Conservation (phyloP, 2,113 vertebrate species). For the Mola mola region DNA sequence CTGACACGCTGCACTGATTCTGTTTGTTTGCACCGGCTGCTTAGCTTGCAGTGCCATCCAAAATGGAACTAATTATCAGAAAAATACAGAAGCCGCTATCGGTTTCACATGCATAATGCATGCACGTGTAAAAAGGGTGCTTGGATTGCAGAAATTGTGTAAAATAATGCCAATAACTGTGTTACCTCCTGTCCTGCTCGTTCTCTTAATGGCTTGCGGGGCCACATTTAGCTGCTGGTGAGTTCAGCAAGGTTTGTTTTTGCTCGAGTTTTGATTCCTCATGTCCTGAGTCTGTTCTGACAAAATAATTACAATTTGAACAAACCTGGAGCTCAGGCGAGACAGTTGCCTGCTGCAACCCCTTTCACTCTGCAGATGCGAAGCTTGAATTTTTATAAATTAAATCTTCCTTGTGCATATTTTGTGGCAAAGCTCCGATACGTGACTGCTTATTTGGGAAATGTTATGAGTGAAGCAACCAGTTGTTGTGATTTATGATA, state of each 20-base stretch:
- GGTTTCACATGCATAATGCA: conserved; percentile 25
- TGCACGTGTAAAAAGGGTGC: conserved; percentile 25
- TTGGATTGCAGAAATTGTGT: conserved; percentile 13
- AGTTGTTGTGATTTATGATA: conserved; percentile 42
- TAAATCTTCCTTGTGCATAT: background rate
- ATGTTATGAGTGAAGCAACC: conserved; percentile 19
- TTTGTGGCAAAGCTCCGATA: conserved; percentile 6
- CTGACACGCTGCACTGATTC: conserved; percentile 41
- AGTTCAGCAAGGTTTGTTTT: conserved; percentile 2
- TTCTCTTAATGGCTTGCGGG: background rate
- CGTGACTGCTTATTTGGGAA: conserved; percentile 13
- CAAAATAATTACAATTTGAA: background rate
- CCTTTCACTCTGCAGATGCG: no score
- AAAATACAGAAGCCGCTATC: conserved; percentile 48
- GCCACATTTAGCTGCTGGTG: background rate
- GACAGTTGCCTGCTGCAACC: no score
- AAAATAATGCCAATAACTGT: conserved; percentile 14
- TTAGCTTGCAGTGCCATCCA: conserved; percentile 25
- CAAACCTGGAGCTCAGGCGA: background rate
- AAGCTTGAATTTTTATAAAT: background rate
- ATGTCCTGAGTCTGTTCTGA: background rate
- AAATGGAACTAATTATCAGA: conserved; percentile 54
- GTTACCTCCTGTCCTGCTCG: background rate
- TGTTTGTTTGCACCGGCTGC: conserved; percentile 54
- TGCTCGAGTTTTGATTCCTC: conserved; percentile 6